phyloP scores from a whole-genome alignment of 2,888 invertebrate genomes.

The Amphimallon solstitiale region DNA sequence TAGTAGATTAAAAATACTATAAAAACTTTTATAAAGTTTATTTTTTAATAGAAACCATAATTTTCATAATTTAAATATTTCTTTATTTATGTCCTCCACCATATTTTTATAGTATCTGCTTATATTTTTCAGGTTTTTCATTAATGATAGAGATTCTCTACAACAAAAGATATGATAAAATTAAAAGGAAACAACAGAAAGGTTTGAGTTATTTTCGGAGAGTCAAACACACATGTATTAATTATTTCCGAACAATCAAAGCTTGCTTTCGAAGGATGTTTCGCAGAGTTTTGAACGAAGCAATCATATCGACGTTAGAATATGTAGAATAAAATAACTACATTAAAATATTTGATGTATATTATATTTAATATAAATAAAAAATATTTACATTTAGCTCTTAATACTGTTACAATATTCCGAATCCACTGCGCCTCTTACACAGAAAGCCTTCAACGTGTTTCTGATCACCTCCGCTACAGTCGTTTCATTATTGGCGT shows the following conservation, averaged over 20 bases:
- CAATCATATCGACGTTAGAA: slow-evolving; percentile 18
- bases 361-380: slow-evolving; percentile 3
- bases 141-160: slow-evolving; percentile 43
- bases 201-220: slow-evolving; percentile 10
- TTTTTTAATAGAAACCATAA: too few species aligned
- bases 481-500: slow-evolving; percentile 45
- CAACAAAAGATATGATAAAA: slow-evolving; percentile 29
- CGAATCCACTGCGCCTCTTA: slow-evolving; percentile 51
- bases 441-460: slow-evolving; percentile 56
- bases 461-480: slow-evolving; percentile 49
- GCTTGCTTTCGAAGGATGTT: background rate
- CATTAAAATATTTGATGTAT: background rate
- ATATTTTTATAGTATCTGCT: slow-evolving; percentile 4
- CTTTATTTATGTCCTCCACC: too few species aligned
- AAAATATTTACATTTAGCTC: slow-evolving; percentile 21
- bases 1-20: too few species aligned
- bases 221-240: slow-evolving; percentile 19
- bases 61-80: too few species aligned
- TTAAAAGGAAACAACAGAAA: slow-evolving; percentile 20
- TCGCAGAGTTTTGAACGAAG: slow-evolving; percentile 1
- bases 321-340: slow-evolving; percentile 17
- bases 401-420: slow-evolving; percentile 51
- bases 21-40: too few species aligned
- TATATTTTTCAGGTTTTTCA: slow-evolving; percentile 41
- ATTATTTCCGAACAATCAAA: background rate